Percentiles rank a stretch among this genome's conserved stretches.
These are phyloP conservation scores for Acanthacorydalis orientalis DNA, from an alignment of 2,888 invertebrate species.

Conservation along the genomic window DNA sequence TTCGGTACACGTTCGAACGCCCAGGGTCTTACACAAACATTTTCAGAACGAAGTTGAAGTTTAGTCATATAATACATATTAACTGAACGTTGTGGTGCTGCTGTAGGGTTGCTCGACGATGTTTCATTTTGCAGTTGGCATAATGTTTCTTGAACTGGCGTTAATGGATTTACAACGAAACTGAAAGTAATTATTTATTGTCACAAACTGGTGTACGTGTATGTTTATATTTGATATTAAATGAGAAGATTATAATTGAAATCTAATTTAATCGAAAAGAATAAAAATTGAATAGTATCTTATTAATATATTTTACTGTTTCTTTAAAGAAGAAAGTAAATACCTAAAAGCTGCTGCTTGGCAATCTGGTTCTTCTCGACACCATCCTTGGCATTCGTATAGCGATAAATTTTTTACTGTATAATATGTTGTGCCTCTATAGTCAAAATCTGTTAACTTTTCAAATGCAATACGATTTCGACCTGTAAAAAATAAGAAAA, in stretches of 20 bases:
- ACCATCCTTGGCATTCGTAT: conserved; percentile 92
- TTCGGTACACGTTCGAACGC: conserved; percentile 86
- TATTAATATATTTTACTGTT: too few species aligned
- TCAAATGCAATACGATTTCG: conserved; percentile 78
- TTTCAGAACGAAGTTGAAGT: conserved; percentile 75
- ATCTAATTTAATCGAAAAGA: too few species aligned
- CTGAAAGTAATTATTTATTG: conserved; percentile 25
- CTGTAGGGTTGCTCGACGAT: conserved; percentile 75
- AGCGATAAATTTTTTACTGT: conserved; percentile 81
- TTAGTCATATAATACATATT: conserved; percentile 95
- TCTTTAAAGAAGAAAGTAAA: conserved; percentile 1
- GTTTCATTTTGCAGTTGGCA: conserved; percentile 88
- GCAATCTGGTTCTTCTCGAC: conserved; percentile 80
- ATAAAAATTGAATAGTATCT: too few species aligned
- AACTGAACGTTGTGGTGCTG: conserved; percentile 65
- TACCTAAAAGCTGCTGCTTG: conserved; percentile 77
- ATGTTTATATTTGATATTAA: too few species aligned
- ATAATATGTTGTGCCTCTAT: conserved; percentile 80
- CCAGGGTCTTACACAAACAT: conserved; percentile 83
- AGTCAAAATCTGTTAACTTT: conserved; percentile 84
- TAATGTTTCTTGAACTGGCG: conserved; percentile 80
- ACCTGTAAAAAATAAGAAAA: not conserved
- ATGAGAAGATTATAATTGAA: too few species aligned
- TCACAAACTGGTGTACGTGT: too few species aligned
- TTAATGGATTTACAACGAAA: conserved; percentile 82